These are phyloP conservation scores for Antheraea mylitta DNA, from an alignment of 1,140 invertebrate genomes.

Conservation along the genomic window DNA sequence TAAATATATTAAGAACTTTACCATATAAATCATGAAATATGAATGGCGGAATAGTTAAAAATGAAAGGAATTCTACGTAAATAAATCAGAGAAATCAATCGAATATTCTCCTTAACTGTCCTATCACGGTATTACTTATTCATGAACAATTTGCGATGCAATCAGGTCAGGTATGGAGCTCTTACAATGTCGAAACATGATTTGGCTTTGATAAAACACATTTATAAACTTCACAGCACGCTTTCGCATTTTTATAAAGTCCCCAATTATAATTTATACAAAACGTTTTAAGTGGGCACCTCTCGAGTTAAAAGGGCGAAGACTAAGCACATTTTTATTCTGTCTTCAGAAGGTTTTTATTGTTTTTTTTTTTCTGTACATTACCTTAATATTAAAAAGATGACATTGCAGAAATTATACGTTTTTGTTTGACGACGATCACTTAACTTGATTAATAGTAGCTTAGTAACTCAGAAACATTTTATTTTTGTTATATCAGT, in stretches of 20 bases:
- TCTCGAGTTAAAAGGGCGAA: neutral
- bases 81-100: conserved; percentile 15
- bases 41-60: neutral
- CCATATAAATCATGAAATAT: no score
- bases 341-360: neutral
- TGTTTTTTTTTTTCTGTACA: neutral
- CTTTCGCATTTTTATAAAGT: conserved; percentile 60
- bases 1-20: no score
- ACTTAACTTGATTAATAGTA: neutral
- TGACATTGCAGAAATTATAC: conserved; percentile 1
- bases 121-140: conserved; percentile 68
- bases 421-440: neutral
- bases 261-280: conserved; percentile 1
- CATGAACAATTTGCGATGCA: conserved; percentile 75
- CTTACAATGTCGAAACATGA: conserved; percentile 57
- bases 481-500: no score
- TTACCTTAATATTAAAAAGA: neutral
- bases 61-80: neutral
- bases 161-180: conserved; percentile 66
- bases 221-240: conserved; percentile 57
- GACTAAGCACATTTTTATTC: conserved; percentile 10
- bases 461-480: neutral
- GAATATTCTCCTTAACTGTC: conserved; percentile 49
- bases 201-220: conserved; percentile 69
- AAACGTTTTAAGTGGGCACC: neutral